Percentiles rank a stretch among this genome's conserved stretches.
These are phyloP conservation scores for Megaceryle maxima DNA, from an alignment of 2,113 vertebrate genomes.

Conservation along the genomic window DNA sequence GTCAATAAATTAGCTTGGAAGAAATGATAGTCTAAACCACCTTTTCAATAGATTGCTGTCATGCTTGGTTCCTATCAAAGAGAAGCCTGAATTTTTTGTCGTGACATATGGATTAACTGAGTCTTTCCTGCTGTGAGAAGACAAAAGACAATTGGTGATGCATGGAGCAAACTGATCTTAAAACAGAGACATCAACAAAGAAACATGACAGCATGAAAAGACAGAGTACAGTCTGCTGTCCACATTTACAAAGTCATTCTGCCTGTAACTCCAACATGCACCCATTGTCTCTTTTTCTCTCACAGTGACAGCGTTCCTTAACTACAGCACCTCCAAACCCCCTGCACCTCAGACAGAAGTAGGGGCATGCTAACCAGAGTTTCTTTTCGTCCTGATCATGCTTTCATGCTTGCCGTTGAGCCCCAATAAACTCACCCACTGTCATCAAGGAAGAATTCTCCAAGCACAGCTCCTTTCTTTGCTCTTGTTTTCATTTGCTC, in stretches of 20 bases:
- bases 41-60: constrained; percentile 77
- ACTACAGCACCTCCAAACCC: neutral
- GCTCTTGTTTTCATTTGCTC: neutral
- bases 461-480: neutral
- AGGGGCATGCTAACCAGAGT: neutral
- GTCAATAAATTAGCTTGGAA: constrained; percentile 76
- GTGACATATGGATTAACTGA: constrained; percentile 78
- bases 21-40: constrained; percentile 72
- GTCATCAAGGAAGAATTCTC: neutral
- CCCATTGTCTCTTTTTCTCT: neutral
- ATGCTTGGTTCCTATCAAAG: constrained; percentile 72
- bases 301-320: constrained; percentile 12
- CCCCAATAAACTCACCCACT: neutral
- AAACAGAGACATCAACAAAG: constrained; percentile 79
- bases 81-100: constrained; percentile 66
- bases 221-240: constrained; percentile 63
- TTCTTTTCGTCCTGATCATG: neutral
- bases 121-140: constrained; percentile 73
- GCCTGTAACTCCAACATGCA: constrained; percentile 44
- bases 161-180: constrained; percentile 74
- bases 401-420: neutral
- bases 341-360: neutral
- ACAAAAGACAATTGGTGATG: constrained; percentile 78
- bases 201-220: constrained; percentile 73
- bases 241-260: constrained; percentile 61